Percentiles rank a stretch among this genome's conserved stretches.
These are phyloP conservation scores for Hipposideros larvatus DNA, from an alignment of 2,797 vertebrate species.

Conservation along the genomic window DNA sequence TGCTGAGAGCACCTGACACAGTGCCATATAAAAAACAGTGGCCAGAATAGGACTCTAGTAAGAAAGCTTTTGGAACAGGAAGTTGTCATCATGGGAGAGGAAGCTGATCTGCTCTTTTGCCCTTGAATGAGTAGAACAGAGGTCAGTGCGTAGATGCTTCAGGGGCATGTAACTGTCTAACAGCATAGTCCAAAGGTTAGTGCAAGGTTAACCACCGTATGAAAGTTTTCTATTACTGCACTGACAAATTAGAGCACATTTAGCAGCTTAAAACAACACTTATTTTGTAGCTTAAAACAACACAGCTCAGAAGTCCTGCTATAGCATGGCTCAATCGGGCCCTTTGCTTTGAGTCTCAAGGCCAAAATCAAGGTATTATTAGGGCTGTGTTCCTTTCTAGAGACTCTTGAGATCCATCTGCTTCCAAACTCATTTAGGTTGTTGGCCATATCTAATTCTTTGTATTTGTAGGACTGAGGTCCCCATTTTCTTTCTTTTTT, in stretches of 20 bases:
- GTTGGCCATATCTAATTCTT: not conserved
- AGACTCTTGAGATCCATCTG: not conserved
- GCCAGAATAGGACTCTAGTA: not conserved
- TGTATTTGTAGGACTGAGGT: not conserved
- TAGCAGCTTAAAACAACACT: not conserved
- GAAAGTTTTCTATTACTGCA: not conserved
- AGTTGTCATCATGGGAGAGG: not conserved
- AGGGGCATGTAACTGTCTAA: not conserved
- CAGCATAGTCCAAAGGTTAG: not conserved
- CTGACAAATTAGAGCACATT: not conserved
- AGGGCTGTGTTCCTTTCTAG: not conserved
- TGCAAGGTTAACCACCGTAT: not conserved
- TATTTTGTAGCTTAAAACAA: not conserved
- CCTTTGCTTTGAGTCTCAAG: not conserved
- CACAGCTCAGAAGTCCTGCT: not conserved
- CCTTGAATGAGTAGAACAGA: not conserved
- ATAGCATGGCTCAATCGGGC: not conserved
- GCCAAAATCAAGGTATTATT: not conserved
- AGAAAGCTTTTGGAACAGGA: slow-evolving; percentile 3
- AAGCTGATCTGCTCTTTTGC: not conserved
- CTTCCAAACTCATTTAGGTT: not conserved
- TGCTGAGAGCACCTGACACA: not conserved
- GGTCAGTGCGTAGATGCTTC: not conserved
- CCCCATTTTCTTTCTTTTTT: not conserved
- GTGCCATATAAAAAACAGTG: not conserved